These are phyloP conservation scores for Cecidostiba fungosa DNA, from an alignment of 2,888 invertebrate genomes.

Conservation along the genomic window DNA sequence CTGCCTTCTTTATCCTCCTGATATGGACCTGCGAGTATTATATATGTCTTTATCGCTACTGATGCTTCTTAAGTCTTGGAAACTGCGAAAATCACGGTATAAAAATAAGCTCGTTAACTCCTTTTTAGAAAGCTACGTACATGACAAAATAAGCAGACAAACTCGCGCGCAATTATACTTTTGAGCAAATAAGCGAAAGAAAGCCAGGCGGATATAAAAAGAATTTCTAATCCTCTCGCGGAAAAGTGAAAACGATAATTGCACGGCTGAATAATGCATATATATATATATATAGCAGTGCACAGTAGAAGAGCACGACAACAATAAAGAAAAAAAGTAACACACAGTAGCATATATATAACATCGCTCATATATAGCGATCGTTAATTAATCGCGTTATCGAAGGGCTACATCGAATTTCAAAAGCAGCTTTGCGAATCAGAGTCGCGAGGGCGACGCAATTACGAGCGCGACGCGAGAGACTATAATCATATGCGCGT, in stretches of 20 bases:
- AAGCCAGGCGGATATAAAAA: neutral
- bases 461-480: neutral
- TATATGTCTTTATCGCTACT: too few species aligned
- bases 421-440: neutral
- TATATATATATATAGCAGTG: neutral
- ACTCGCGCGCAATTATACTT: conserved; percentile 34
- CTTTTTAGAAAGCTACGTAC: conserved; percentile 29
- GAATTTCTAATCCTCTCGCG: conserved; percentile 27
- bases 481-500: conserved; percentile 13
- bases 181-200: conserved; percentile 22
- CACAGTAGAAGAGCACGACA: too few species aligned
- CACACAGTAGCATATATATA: neutral
- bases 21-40: too few species aligned
- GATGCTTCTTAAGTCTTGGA: too few species aligned
- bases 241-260: conserved; percentile 54
- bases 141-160: conserved; percentile 35
- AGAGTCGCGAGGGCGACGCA: neutral
- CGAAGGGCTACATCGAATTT: conserved; percentile 5
- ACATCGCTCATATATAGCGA: neutral
- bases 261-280: conserved; percentile 21
- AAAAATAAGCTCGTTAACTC: conserved; percentile 40
- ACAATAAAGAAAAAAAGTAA: neutral
- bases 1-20: too few species aligned
- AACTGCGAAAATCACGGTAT: neutral
- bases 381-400: conserved; percentile 39